phyloP scores from a whole-genome alignment of 2,113 vertebrate genomes.

The Xenopus laevis region DNA sequence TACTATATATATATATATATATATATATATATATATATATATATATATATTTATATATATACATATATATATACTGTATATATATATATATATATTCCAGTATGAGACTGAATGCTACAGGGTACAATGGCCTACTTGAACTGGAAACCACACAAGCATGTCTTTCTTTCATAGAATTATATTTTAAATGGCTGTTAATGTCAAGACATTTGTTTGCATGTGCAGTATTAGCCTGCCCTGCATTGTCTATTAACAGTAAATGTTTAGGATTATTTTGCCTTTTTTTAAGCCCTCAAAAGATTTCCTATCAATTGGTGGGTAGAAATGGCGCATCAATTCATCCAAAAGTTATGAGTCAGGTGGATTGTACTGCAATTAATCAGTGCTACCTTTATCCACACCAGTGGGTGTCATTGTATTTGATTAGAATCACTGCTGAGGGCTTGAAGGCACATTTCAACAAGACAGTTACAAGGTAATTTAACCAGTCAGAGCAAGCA shows the following conservation, averaged over 20 bases:
- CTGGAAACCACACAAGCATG: too few species aligned
- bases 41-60: too few species aligned
- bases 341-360: constrained; percentile 45
- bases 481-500: constrained; percentile 29
- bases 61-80: too few species aligned
- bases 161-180: constrained; percentile 4
- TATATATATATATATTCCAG: too few species aligned
- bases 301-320: constrained; percentile 10
- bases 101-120: too few species aligned
- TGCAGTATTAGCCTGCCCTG: not conserved
- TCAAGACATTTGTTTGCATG: not conserved
- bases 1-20: too few species aligned
- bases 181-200: not conserved
- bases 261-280: not conserved
- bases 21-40: too few species aligned
- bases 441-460: constrained; percentile 49
- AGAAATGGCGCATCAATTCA: constrained; percentile 40
- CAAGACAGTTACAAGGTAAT: constrained; percentile 38
- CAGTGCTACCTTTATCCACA: constrained; percentile 47
- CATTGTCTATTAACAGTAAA: constrained; percentile 32
- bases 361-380: constrained; percentile 46
- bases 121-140: too few species aligned
- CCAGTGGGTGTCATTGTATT: constrained; percentile 19
- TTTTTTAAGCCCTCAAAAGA: not conserved
- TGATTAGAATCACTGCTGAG: constrained; percentile 43